Percentiles rank a stretch among this genome's conserved stretches.
These are phyloP conservation scores for Sycophila sp. DNA, from an alignment of 1,140 invertebrate species.

Conservation along the genomic window DNA sequence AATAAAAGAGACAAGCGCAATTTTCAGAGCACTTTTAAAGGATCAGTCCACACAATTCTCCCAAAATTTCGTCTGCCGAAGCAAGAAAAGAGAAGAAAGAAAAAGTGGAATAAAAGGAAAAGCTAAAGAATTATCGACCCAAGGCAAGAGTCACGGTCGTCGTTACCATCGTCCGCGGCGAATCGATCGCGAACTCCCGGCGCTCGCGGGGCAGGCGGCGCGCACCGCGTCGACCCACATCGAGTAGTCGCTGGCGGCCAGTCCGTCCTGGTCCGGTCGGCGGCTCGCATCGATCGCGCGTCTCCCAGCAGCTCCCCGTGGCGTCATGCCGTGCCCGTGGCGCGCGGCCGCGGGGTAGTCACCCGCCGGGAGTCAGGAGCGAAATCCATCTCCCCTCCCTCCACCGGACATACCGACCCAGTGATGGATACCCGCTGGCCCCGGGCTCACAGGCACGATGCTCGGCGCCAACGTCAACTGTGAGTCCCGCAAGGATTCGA, in stretches of 20 bases:
- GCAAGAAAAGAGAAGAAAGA: too few relatives aligned
- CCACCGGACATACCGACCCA: too few relatives aligned
- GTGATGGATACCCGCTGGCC: slow-evolving; percentile 52
- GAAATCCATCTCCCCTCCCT: too few relatives aligned
- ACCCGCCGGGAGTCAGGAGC: not conserved
- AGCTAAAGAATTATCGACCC: slow-evolving; percentile 20
- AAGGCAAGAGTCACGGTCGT: not conserved
- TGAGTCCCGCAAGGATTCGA: slow-evolving; percentile 47
- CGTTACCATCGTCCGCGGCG: slow-evolving; percentile 5
- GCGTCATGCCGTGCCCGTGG: too few relatives aligned
- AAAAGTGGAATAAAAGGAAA: too few relatives aligned
- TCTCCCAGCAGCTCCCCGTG: too few relatives aligned
- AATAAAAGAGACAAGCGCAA: too few relatives aligned
- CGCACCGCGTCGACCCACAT: not conserved
- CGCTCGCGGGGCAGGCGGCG: not conserved
- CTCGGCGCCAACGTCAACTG: slow-evolving; percentile 49
- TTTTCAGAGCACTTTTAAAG: too few relatives aligned
- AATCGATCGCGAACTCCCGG: slow-evolving; percentile 18
- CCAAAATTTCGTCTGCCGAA: too few relatives aligned
- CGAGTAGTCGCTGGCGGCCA: not conserved
- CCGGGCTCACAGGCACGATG: slow-evolving; percentile 48
- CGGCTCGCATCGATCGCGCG: not conserved
- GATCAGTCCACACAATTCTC: too few relatives aligned
- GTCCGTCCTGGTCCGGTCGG: not conserved
- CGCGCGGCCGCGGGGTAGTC: too few relatives aligned